Evolutionary conservation across 2,113 vertebrate genomes (phyloP).

Genomic region (Calcarius ornatus): DNA sequence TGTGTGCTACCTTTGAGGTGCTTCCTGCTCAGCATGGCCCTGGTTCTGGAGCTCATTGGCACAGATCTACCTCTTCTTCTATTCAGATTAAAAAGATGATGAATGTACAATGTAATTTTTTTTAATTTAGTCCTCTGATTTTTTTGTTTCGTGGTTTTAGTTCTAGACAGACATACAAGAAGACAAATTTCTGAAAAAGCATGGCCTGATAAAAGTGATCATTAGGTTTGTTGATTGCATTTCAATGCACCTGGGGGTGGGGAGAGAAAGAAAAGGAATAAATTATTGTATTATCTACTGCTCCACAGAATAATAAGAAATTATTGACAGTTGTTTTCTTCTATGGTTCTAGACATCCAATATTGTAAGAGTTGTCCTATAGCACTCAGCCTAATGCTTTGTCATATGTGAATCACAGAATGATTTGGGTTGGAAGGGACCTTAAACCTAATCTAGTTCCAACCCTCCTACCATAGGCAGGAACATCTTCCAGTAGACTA

Average conservation of each 20-base stretch:
- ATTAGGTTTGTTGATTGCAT: not conserved
- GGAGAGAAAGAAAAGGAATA: not conserved
- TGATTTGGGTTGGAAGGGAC: not conserved
- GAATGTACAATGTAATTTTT: not conserved
- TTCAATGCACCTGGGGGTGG: not conserved
- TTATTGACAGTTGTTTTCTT: not conserved
- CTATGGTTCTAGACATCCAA: not conserved
- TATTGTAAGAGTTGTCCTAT: not conserved
- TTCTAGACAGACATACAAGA: not conserved
- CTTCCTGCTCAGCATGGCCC: conserved; percentile 8
- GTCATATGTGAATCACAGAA: not conserved
- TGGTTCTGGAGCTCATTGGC: not conserved
- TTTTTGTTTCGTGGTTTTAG: not conserved
- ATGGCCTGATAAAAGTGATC: not conserved
- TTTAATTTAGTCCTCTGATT: not conserved
- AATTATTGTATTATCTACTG: not conserved
- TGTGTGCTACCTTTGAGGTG: not conserved
- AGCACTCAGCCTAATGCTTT: not conserved
- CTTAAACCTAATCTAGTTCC: not conserved
- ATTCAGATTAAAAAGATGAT: not conserved
- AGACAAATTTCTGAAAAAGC: not conserved
- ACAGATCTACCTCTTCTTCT: not conserved
- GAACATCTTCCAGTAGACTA: not conserved
- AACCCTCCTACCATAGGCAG: not conserved
- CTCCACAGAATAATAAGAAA: not conserved